Conservation (phyloP, 1,140 invertebrate genomes). For the Anagrus nilaparvatae region DNA sequence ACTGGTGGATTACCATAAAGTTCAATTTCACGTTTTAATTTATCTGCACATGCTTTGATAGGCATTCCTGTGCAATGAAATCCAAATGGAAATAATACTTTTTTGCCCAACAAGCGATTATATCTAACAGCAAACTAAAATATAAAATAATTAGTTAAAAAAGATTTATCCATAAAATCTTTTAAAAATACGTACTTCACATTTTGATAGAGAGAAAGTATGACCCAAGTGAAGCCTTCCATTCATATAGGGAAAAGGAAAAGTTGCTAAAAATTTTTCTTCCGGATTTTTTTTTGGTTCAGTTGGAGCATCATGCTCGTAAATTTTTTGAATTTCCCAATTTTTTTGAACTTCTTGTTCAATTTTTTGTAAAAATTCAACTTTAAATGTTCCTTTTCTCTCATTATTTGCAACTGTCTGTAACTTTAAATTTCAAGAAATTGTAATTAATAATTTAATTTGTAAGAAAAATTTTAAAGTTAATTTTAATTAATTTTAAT, state of each 20-base stretch:
- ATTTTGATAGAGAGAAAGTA: slow-evolving; percentile 94
- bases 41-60: slow-evolving; percentile 96
- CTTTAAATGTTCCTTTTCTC: slow-evolving; percentile 87
- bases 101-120: slow-evolving; percentile 82
- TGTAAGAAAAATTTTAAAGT: neutral
- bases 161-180: slow-evolving; percentile 15
- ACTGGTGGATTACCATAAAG: slow-evolving; percentile 85
- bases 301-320: slow-evolving; percentile 69
- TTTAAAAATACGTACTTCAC: slow-evolving; percentile 53
- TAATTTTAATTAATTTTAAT: neutral
- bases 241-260: slow-evolving; percentile 99
- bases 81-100: slow-evolving; percentile 93
- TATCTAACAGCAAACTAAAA: slow-evolving; percentile 82
- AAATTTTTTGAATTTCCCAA: slow-evolving; percentile 72
- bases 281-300: slow-evolving; percentile 42
- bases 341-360: slow-evolving; percentile 72
- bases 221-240: slow-evolving; percentile 95
- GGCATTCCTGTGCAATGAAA: slow-evolving; percentile 98
- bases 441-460: neutral
- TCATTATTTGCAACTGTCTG: slow-evolving; percentile 45
- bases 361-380: slow-evolving; percentile 80
- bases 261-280: slow-evolving; percentile 89
- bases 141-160: slow-evolving; percentile 13
- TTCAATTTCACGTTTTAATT: slow-evolving; percentile 89
- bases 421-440: neutral